Conservation (phyloP, 2,797 vertebrate species). For the Eptatretus atami region DNA sequence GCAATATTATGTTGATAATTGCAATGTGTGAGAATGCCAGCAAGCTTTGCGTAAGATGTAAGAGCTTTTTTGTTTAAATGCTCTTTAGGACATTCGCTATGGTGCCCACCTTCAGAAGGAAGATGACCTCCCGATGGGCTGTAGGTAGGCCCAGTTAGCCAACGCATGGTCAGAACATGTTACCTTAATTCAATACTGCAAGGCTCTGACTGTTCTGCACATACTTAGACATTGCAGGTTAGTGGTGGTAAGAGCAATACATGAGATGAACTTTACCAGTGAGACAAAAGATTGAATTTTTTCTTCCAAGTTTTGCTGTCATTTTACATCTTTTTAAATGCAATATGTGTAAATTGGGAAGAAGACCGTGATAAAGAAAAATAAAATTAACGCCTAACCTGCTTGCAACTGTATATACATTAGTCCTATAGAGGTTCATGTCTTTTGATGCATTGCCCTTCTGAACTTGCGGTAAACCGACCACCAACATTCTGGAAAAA, state of each 20-base stretch:
- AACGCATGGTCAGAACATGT: conserved; percentile 99
- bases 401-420: conserved; percentile 99
- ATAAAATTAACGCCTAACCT: conserved; percentile 22
- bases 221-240: conserved; percentile 22
- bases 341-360: too few species aligned
- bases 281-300: background rate
- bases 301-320: background rate
- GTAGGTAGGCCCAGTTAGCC: conserved; percentile 97
- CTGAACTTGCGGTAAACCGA: conserved; percentile 91
- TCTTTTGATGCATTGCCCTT: conserved; percentile 99
- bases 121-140: conserved; percentile 96
- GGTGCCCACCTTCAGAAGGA: conserved; percentile 46
- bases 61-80: background rate
- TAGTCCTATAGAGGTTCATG: conserved; percentile 96
- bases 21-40: too few species aligned
- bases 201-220: conserved; percentile 98
- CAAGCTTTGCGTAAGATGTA: too few species aligned
- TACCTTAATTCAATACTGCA: conserved; percentile 88
- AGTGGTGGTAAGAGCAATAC: background rate
- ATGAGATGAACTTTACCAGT: background rate
- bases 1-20: conserved; percentile 6
- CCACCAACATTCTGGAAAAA: conserved; percentile 68
- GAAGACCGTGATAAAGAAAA: too few species aligned
- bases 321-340: too few species aligned
- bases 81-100: conserved; percentile 8